These are phyloP conservation scores for Grus americana DNA, from an alignment of 2,113 vertebrate genomes.

Conservation along the genomic window DNA sequence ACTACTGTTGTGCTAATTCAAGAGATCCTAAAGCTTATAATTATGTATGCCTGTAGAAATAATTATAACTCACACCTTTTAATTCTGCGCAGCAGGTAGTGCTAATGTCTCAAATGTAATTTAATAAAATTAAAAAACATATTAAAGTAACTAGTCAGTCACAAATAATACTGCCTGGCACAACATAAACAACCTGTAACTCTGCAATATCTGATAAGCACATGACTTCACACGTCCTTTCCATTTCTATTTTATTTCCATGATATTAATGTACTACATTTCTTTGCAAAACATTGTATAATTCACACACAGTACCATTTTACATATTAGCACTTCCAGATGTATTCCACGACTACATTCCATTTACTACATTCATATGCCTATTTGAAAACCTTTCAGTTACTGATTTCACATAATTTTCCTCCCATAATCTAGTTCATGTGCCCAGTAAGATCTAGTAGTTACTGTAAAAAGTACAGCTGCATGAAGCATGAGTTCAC, in stretches of 20 bases:
- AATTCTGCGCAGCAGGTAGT: background rate
- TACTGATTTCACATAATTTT: background rate
- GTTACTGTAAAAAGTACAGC: background rate
- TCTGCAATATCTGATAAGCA: background rate
- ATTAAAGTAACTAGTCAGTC: background rate
- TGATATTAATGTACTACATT: background rate
- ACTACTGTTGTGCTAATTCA: background rate
- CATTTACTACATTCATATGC: background rate
- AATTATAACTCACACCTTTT: background rate
- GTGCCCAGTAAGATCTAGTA: background rate
- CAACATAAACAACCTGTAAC: background rate
- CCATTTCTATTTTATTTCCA: slow-evolving; percentile 16
- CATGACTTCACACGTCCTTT: background rate
- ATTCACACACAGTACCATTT: background rate
- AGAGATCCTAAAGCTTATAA: background rate
- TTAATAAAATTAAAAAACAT: background rate
- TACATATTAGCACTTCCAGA: background rate
- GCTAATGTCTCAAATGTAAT: background rate
- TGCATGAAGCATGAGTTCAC: background rate
- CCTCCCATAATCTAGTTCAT: background rate
- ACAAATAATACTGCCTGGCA: background rate
- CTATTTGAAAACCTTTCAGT: background rate
- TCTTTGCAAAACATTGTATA: background rate
- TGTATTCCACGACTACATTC: background rate
- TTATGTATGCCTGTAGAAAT: background rate